Conservation (phyloP, 2,113 vertebrate genomes). For the Boleophthalmus pectinirostris region DNA sequence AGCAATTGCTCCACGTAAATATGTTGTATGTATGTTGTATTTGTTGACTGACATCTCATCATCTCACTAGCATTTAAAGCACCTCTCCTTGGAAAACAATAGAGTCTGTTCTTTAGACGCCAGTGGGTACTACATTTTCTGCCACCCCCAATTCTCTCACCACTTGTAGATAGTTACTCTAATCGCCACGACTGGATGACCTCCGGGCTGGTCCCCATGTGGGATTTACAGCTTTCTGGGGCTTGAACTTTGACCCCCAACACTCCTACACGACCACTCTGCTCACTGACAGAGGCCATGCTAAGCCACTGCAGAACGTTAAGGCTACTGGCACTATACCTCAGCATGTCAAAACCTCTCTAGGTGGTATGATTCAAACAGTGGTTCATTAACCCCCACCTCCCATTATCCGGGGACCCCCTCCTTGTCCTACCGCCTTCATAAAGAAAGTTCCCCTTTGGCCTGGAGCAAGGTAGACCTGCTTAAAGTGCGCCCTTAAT, state of each 20-base stretch:
- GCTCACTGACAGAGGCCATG: constrained; percentile 53
- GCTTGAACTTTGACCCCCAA: constrained; percentile 66
- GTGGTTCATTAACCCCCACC: constrained; percentile 69
- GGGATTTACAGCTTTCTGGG: constrained; percentile 76
- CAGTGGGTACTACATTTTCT: constrained; percentile 24
- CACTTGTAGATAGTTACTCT: constrained; percentile 62
- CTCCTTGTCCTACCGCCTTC: constrained; percentile 47
- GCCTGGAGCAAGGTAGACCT: constrained; percentile 68
- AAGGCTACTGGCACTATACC: constrained; percentile 53
- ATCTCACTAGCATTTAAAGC: constrained; percentile 55
- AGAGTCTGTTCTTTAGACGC: constrained; percentile 54
- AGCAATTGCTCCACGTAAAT: not conserved
- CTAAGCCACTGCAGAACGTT: constrained; percentile 26
- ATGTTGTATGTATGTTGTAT: constrained; percentile 32
- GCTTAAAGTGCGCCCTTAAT: constrained; percentile 74
- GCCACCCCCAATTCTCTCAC: constrained; percentile 66
- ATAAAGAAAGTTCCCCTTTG: constrained; percentile 66
- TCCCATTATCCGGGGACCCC: constrained; percentile 20
- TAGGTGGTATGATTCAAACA: constrained; percentile 70
- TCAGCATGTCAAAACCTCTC: constrained; percentile 73
- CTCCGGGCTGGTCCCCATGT: constrained; percentile 68
- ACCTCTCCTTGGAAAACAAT: constrained; percentile 65
- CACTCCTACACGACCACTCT: constrained; percentile 66
- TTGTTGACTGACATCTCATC: constrained; percentile 48
- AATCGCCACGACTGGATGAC: constrained; percentile 73